Evolutionary conservation across 1,140 invertebrate species (phyloP), one percentile per base, ranked within the genome.

Genomic region (Heliconius himera): DNA sequence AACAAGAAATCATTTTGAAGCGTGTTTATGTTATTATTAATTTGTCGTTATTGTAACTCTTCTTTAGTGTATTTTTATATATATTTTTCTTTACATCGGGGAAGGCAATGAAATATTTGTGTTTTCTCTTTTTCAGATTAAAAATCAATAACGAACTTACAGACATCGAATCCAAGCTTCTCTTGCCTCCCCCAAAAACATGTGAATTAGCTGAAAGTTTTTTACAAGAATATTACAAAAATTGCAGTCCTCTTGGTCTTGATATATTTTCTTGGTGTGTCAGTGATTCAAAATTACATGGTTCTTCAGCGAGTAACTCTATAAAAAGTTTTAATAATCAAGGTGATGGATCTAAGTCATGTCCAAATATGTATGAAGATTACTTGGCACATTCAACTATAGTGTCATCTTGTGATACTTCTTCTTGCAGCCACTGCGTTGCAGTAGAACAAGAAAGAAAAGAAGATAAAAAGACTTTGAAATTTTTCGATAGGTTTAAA

Each of bases 181-280:
- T 77, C 26, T 38, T 83, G 8, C 56, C 74, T 8, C 73, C 79
- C 13, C 60, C 76, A 66, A 90, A 87, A 73, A 90, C 90, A 71
- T 89, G 89, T 70, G 85, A 90, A 51, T 82, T 90, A n/a, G 91
- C 91, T 6, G 87, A 92, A 56, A 89, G 85, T 54, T 92, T 88
- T 71, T 81, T 92, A 54, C 87, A 86, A 80, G 90, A 93, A 41
- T 90, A 88, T 38, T 92, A 86, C 75, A 82, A 84, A 5, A 77
- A 89, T 49, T 90, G 87, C 81, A 87, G 81, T 3, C 87, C 88
- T 5, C 78, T 89, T 33, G 87, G 83, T 9, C 79, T 88, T 16
- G 88, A 92, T 73, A 49, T 89, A 22, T 88, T 85, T 71, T 88
- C 88, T 11, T 89, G 88, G 83, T 86, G 87, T 60, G 75, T 85